Base-by-base conservation (phyloP, 2,113 vertebrate genomes). In the Oryzias celebensis region DNA sequence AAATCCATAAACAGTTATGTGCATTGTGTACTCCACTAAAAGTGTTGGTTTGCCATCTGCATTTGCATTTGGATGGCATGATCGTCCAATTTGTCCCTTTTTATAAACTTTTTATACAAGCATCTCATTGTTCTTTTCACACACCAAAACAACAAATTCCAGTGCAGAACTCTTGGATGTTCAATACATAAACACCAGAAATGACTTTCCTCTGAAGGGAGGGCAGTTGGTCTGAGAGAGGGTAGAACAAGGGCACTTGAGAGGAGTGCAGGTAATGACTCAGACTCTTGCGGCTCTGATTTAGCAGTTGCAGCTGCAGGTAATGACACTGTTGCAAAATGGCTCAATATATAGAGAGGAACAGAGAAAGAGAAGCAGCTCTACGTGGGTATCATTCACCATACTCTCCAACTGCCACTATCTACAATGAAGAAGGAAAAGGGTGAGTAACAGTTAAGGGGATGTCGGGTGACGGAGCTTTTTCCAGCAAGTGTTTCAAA, bases 251-350 rank as follows among this genome's bases (percentile, higher is more conserved):
- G 70, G 62, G 57, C 68, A 69, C 77, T 81, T 71, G 62, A 68
- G 48, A 77, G 46, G 59, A 80, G 62, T 70, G 77, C 17, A 50
- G 60, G 80, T 61, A 81, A 87, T 86, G 73, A 76, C 70, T 82
- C 73, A 77, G 73, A 80, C 26, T 51, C 80, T 80, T 82, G 79
- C 84, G 82, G 73, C 77, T 80, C 79, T 81, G 84, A 85, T 86
- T 87, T 85, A 84, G 73, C 71, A n/a, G 60, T 80, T 74, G 70
- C 77, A 81, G 77, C 64, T 70, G 65, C 54, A 81, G 81, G 75
- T 85, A 89, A 89, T 84, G 73, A 75, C 66, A 70, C 81, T 80
- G 81, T 84, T 80, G 76, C 83, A 75, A 80, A 66, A 78, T 56
- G 54, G 73, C 73, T 84, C 80, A 78, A 79, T 86, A 84, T 78